Evolutionary conservation across 2,113 vertebrate genomes (phyloP), one percentile per base, ranked within the genome.

Genomic region (Notiomystis cincta): DNA sequence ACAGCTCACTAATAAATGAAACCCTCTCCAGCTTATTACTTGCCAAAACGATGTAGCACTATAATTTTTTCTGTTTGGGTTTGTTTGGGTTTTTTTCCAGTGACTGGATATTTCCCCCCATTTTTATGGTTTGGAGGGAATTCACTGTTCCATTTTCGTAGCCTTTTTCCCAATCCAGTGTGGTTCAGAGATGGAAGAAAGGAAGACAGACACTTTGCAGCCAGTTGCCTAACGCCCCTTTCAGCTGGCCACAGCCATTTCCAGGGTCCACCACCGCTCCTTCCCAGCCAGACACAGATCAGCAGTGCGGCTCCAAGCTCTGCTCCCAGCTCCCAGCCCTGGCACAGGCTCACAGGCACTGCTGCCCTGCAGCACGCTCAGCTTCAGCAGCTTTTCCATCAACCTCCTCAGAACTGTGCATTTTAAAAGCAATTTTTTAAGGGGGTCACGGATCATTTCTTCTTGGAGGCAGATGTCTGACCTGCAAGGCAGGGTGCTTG

Each of bases 401-500:
- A 82, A 60, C 24, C 35, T 71, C 6, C 27, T 37, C 37, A 90
- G 27, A 87, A 67, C 18, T 3, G 20, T 76, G 35, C 4, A 31
- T 64, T 72, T 78, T 14, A 35, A 37, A 30, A 15, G 15, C 19
- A 10, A 21, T 47, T 65, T 79, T 61, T 44, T 48, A 31, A 42
- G 15, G 10, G 8, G 7, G 12, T 24, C 54, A 80, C 77, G 50
- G 35, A 48, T 33, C 5, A 23, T 58, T 88, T 70, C 16, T 65
- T 79, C 27, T 51, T 13, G 1, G 31, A 48, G 31, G 16, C 42
- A 70, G 60, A 31, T 0, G 0, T 20, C 25, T 2, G 3, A 58
- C 42, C 13, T 0, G 45, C 38, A 50, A 72, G 25, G 48, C 37
- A 30, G 8, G 16, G 15, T 0, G 0, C 40, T 40, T 35, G 15